Base-by-base conservation (phyloP, 35 echinoderm and acorn worm species). In the Ophiothrix spiculata region DNA sequence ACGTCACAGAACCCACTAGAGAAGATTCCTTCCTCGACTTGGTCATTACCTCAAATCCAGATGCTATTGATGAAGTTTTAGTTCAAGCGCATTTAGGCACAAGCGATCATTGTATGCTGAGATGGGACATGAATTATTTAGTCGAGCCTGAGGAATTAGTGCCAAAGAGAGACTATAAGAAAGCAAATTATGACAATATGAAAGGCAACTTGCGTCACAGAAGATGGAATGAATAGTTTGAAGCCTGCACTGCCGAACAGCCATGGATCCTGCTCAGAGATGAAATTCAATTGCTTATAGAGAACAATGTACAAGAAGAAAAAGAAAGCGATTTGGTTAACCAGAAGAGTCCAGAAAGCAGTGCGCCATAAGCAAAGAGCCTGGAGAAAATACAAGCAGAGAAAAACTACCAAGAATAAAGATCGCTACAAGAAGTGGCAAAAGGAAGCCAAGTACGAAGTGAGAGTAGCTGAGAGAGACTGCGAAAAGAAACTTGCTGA, bases 91-190 rank as follows among this genome's bases (percentile, higher is more conserved):
- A 87, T 38, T 74, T 87, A 32, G 85, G 85, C 36, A 40, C 85
- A n/a, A 87, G 85, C 78, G 85, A 87, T 75, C 85, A 87, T 35
- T 87, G 63, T 77, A 74, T 85, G 17, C 25, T 85, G 38, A 80
- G 38, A 40, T 80, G 78, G 78, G 78, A 80, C 38, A 80, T 80
- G 78, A 82, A 82, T 33, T 82, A 82, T 45, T 40, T 80, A 38
- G 38, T 80, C 33, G 78, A 80, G 35, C 38, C 38, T 35, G 38
- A 40, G 23, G 33, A 36, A 80, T 36, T 35, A 80, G 14, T 80
- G 37, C 39, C 81, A 46, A 83, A 83, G 35, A 49, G 81, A 56
- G 81, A 83, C 46, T 83, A 83, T 35, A 49, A 83, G 33, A 56
- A 64, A 56, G 81, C 81, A 11, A 83, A 83, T 63, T 83, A n/a